phyloP scores from a whole-genome alignment of 2,888 invertebrate species.

The Shargacucullia verbasci region DNA sequence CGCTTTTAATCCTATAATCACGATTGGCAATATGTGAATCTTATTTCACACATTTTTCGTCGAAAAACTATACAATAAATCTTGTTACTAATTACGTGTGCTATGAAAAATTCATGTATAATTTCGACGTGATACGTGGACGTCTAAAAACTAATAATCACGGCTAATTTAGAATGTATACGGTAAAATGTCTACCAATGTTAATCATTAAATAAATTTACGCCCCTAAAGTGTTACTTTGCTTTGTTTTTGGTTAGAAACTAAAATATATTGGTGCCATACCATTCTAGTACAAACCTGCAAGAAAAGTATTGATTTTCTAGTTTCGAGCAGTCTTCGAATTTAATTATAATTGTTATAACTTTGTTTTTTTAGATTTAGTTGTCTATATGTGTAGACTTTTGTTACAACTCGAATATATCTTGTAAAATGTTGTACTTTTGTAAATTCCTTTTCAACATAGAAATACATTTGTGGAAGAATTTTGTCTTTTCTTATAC shows the following conservation, averaged over 20 bases:
- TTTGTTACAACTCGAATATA: constrained; percentile 55
- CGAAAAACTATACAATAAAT: too few relatives aligned
- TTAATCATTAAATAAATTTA: not conserved
- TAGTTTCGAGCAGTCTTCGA: constrained; percentile 16
- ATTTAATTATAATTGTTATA: constrained; percentile 34
- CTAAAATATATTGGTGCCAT: constrained; percentile 45
- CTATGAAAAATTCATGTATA: not conserved
- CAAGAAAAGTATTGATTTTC: constrained; percentile 45
- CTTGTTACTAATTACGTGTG: too few relatives aligned
- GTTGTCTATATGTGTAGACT: constrained; percentile 34
- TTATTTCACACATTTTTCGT: too few relatives aligned
- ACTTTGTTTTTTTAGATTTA: constrained; percentile 33
- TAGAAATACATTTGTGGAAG: constrained; percentile 45
- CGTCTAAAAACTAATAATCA: constrained; percentile 2
- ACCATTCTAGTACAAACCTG: constrained; percentile 45
- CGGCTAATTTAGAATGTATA: not conserved
- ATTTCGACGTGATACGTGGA: not conserved
- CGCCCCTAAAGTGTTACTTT: constrained; percentile 8
- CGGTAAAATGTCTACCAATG: constrained; percentile 7
- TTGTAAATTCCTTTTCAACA: constrained; percentile 40
- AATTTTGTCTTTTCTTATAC: constrained; percentile 11
- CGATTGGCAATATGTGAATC: too few relatives aligned
- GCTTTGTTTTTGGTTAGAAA: constrained; percentile 27
- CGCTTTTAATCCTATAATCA: too few relatives aligned
- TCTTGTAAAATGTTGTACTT: constrained; percentile 51